These are phyloP conservation scores for Lagorchestes hirsutus DNA, from an alignment of 2,797 vertebrate genomes.

Conservation along the genomic window DNA sequence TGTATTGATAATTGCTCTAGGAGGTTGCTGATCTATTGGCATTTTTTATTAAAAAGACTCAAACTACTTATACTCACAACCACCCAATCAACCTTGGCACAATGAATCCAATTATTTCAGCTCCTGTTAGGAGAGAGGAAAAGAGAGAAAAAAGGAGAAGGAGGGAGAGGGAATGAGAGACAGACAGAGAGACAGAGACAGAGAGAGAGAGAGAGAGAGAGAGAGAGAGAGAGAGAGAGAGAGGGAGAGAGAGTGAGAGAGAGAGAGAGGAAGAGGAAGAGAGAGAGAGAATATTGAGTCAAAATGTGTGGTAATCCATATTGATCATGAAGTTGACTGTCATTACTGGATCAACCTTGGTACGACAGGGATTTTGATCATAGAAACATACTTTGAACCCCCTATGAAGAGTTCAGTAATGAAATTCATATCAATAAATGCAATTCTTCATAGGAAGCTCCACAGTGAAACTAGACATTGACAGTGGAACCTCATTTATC, in stretches of 20 bases:
- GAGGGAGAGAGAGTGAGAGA: background rate
- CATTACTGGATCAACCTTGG: background rate
- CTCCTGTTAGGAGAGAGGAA: background rate
- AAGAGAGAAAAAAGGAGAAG: background rate
- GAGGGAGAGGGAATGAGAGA: too few relatives aligned
- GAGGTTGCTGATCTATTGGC: slow-evolving; percentile 4
- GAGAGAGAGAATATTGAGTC: background rate
- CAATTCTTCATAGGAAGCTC: background rate
- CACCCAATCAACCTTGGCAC: background rate
- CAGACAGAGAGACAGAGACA: background rate
- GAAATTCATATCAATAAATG: background rate
- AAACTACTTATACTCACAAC: background rate
- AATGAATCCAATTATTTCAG: background rate
- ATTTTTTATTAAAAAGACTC: slow-evolving; percentile 37
- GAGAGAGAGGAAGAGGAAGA: background rate
- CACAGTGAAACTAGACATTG: background rate
- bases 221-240: background rate
- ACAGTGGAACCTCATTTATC: background rate
- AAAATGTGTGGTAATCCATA: background rate
- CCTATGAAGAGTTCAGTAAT: background rate
- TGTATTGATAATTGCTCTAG: background rate
- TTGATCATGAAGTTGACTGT: fast-evolving
- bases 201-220: background rate
- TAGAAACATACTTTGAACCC: background rate
- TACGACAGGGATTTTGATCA: background rate